Evolutionary conservation across 2,113 vertebrate species (phyloP).

Genomic region (Menura novaehollandiae): DNA sequence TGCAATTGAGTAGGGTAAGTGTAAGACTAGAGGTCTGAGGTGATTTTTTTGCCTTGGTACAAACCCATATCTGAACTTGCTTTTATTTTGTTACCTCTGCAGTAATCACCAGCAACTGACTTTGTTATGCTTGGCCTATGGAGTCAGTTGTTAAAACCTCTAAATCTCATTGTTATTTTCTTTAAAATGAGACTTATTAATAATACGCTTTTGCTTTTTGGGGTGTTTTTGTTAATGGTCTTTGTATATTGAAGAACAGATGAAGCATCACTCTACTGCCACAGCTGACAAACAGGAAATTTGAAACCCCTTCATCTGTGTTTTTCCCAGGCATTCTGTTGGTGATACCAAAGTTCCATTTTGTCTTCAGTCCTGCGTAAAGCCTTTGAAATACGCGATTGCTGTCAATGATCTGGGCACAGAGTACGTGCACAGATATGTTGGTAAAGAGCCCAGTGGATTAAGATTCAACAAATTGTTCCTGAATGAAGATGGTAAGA

Average conservation of each 20-base stretch:
- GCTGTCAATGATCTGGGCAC: conserved; percentile 96
- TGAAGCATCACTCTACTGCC: background rate
- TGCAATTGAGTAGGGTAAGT: background rate
- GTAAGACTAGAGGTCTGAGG: background rate
- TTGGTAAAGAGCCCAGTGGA: conserved; percentile 97
- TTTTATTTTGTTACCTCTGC: background rate
- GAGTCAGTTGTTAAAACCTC: background rate
- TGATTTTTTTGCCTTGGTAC: background rate
- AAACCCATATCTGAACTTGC: background rate
- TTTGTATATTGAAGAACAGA: background rate
- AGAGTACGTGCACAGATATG: conserved; percentile 95
- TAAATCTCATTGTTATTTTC: background rate
- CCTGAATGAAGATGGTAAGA: conserved; percentile 95
- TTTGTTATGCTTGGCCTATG: background rate
- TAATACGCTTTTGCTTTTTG: background rate
- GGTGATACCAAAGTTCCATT: conserved; percentile 98
- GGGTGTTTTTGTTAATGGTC: background rate
- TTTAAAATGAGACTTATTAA: background rate
- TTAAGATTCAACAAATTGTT: conserved; percentile 97
- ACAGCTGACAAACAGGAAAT: background rate
- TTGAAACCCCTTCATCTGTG: background rate
- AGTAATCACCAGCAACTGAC: background rate
- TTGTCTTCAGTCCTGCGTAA: conserved; percentile 97
- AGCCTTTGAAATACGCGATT: conserved; percentile 95
- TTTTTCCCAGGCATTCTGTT: conserved; percentile 84